phyloP scores from a whole-genome alignment of 1,140 invertebrate genomes.

The Lysiphlebus fabarum region DNA sequence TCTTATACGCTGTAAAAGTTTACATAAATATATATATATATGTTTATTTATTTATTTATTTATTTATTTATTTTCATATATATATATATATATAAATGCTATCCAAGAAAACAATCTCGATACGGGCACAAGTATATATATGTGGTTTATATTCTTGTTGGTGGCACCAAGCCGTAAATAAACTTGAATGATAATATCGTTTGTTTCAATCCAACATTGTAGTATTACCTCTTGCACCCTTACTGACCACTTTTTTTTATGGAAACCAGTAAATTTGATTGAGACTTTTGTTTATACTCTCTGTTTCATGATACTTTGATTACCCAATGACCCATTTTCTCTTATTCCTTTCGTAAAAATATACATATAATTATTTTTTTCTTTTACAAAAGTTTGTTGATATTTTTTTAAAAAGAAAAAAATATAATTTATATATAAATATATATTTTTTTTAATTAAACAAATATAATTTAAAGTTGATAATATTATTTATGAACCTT shows the following conservation, averaged over 20 bases:
- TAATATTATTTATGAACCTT: too few relatives aligned
- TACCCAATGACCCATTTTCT: neutral
- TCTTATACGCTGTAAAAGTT: neutral
- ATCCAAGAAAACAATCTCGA: slow-evolving; percentile 2
- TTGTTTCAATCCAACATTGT: slow-evolving; percentile 14
- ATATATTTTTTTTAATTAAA: too few relatives aligned
- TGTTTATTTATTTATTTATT: too few relatives aligned
- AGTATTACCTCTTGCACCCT: neutral
- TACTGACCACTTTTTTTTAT: slow-evolving; percentile 1
- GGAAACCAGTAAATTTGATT: slow-evolving; percentile 10
- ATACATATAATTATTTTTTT: neutral
- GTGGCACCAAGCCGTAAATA: slow-evolving; percentile 5
- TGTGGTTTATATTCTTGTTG: slow-evolving; percentile 3
- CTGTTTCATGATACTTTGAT: neutral
- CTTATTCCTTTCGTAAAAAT: too few relatives aligned
- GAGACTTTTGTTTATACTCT: neutral
- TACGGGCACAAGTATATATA: neutral
- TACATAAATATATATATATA: too few relatives aligned
- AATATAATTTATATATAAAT: too few relatives aligned
- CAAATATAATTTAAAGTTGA: too few relatives aligned
- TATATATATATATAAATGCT: neutral
- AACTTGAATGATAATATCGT: slow-evolving; percentile 14
- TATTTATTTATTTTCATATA: too few relatives aligned
- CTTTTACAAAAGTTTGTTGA: too few relatives aligned
- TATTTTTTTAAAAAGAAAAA: too few relatives aligned